Evolutionary conservation across 2,888 invertebrate species (phyloP), one percentile per base, ranked within the genome.

Genomic region (Listrodromus nycthemerus): DNA sequence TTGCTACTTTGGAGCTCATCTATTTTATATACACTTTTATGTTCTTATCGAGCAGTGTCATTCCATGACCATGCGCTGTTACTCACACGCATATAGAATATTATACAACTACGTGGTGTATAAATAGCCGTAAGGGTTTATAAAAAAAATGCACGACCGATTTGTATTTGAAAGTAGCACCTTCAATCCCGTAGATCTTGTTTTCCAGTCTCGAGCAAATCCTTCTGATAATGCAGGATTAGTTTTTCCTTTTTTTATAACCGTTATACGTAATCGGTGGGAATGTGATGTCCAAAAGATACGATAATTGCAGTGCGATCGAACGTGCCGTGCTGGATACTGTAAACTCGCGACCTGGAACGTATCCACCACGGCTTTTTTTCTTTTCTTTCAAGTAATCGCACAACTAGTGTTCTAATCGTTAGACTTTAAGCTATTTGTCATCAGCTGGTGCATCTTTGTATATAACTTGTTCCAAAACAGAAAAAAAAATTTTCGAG

Each of bases 401-500:
- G 84, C 76, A 84, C 75, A 27, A 55, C 24, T 24, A 24, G 79
- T 76, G 58, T 76, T 71, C 63, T 74, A 78, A 78, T 82, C 70
- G 70, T 81, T 81, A 41, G 63, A 70, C 74, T 16, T 69, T 81
- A 77, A 82, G 66, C 69, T 27, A 16, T 67, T 71, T 83, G 48
- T 74, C 76, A 67, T 30, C 75, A 79, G 78, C 13, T 82, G 82
- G 82, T 84, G 82, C 83, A 77, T 83, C 73, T 80, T 77, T 85
- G 83, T 85, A 85, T 83, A 85, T 83, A 85, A 80, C 80, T 83
- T 73, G 67, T 85, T 83, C 66, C 67, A 30, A 83, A 83, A 30
- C 19, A 19, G 33, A 45, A 75, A 55, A 70, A 41, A 69, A n/a
- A 71, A 71, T 21, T 50, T 45, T 73, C 63, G 83, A 76, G 80